Base-by-base conservation (phyloP, 2,113 vertebrate species). In the Pongo pygmaeus region DNA sequence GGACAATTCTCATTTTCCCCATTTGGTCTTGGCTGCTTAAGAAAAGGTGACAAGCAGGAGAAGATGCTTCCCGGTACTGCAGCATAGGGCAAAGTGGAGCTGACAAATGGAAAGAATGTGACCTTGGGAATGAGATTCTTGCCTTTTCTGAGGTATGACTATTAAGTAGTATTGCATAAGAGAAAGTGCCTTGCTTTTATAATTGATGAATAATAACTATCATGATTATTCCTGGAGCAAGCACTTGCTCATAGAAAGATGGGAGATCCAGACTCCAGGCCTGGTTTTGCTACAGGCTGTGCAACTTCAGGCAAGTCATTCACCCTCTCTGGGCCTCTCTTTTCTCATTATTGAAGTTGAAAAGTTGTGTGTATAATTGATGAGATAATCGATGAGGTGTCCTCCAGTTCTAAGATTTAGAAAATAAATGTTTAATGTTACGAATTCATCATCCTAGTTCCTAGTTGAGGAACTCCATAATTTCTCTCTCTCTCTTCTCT, bases 391-490 rank as follows among this genome's bases (percentile, higher is more conserved):
- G 83, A 10, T 35, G 10, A 48, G 11, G 22, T 83, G 27, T 48
- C 61, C 85, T 30, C 35, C 35, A 84, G 86, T 6, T 78, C 69
- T 87, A 8, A 55, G 74, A 81, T 59, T 95, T 80, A 88, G 52
- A 94, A 97, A 91, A 95, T 78, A 75, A 94, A 72, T 69, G 38
- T 67, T 84, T 83, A 79, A 52, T 3, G 0, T 30, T 97, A 55
- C 64, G 27, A 75, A 8, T 77, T 85, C 52, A 88, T 59, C 89
- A 75, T 93, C 30, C 20, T 16, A 83, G 43, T 57, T 87, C n/a
- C 48, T 7, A 6, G 59, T 72, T 48, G n/a, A 96, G 59, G n/a
- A 91, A 30, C 13, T 93, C 43, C 8, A 52, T 30, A 18, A 48
- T 69, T 86, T 72, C 57, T 85, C 30, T 81, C n/a, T 61, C 23